Evolutionary conservation across 2,888 invertebrate genomes (phyloP).

Genomic region (Ornithoptera priamus): DNA sequence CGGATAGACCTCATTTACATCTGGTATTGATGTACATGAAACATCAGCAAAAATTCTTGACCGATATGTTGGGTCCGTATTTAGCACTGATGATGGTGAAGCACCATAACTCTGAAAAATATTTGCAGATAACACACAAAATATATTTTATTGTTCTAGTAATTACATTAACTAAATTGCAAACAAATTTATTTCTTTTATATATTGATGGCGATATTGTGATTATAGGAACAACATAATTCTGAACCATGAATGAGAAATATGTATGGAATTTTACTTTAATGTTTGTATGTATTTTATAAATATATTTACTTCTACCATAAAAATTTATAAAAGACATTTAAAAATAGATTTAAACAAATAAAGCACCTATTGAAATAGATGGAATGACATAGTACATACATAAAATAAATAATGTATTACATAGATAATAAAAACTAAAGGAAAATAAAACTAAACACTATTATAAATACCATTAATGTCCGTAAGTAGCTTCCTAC

Average conservation of each 20-base stretch:
- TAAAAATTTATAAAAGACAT: too few species aligned
- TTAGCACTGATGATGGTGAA: slow-evolving; percentile 62
- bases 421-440: not conserved
- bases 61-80: slow-evolving; percentile 62
- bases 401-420: not conserved
- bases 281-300: too few species aligned
- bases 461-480: slow-evolving; percentile 71
- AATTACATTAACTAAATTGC: too few species aligned
- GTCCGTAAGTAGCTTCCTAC: slow-evolving; percentile 75
- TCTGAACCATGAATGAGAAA: too few species aligned
- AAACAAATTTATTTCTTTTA: too few species aligned
- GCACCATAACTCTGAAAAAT: slow-evolving; percentile 62
- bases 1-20: slow-evolving; percentile 88
- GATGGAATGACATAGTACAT: not conserved
- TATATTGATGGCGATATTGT: too few species aligned
- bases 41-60: slow-evolving; percentile 58
- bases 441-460: slow-evolving; percentile 6
- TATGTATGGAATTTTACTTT: too few species aligned
- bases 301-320: too few species aligned
- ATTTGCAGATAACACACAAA: too few species aligned
- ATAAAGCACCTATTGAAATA: not conserved
- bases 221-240: too few species aligned
- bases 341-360: too few species aligned
- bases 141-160: too few species aligned
- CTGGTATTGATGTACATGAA: slow-evolving; percentile 77